Conservation (phyloP, 2,113 vertebrate genomes). For the Centropristis striata region DNA sequence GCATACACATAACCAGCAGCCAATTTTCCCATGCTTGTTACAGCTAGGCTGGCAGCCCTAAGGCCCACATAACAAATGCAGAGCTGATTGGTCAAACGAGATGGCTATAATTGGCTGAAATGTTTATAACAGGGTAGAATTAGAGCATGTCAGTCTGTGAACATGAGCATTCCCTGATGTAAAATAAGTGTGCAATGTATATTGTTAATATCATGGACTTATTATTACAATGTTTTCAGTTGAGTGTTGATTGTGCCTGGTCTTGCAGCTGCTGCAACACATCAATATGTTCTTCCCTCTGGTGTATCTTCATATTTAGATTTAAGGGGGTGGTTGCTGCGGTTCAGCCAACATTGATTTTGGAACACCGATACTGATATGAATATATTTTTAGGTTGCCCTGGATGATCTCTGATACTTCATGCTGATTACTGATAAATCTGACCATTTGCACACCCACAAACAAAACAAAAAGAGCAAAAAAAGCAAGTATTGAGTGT, state of each 20-base stretch:
- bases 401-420: not conserved
- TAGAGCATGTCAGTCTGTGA: not conserved
- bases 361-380: not conserved
- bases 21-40: constrained; percentile 58
- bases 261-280: constrained; percentile 11
- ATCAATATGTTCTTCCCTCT: constrained; percentile 2
- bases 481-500: not conserved
- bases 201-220: not conserved
- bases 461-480: not conserved
- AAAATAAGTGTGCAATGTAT: not conserved
- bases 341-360: constrained; percentile 7
- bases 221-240: not conserved
- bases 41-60: constrained; percentile 26
- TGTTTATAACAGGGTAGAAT: constrained; percentile 29
- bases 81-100: constrained; percentile 52
- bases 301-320: constrained; percentile 5
- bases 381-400: not conserved
- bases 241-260: not conserved
- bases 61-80: constrained; percentile 43
- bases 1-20: constrained; percentile 37
- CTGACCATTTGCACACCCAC: too few species aligned
- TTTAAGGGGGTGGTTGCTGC: not conserved
- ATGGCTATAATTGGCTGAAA: constrained; percentile 49
- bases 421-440: not conserved
- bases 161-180: not conserved